A percentile compares a stretch with the other conserved stretches of the same genome.
These are phyloP conservation scores for Megalonaias nervosa DNA, from an alignment of 1,140 invertebrate genomes.

Conservation along the genomic window DNA sequence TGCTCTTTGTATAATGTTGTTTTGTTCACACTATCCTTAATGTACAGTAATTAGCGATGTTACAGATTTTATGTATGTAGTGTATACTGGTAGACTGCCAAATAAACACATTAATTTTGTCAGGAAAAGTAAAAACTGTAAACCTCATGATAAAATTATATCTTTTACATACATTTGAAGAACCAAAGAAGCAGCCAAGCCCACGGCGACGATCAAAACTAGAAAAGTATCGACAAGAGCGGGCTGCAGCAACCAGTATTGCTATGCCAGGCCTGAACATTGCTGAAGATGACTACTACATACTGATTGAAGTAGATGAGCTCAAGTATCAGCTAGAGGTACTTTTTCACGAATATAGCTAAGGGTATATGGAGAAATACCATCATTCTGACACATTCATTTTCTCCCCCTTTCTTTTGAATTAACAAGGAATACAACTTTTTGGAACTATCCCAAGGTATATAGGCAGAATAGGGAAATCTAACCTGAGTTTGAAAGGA, in stretches of 20 bases:
- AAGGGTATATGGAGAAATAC: neutral
- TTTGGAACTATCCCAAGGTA: neutral
- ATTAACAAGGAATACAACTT: neutral
- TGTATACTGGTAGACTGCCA: too few relatives aligned
- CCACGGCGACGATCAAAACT: conserved; percentile 53
- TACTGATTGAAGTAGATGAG: conserved; percentile 69
- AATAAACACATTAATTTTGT: too few relatives aligned
- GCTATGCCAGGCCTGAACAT: conserved; percentile 60
- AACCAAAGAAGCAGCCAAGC: conserved; percentile 45
- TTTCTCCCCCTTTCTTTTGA: neutral
- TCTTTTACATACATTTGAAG: conserved; percentile 14
- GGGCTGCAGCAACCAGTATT: conserved; percentile 43
- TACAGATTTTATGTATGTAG: too few relatives aligned
- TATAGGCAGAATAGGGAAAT: too few relatives aligned
- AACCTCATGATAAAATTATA: too few relatives aligned
- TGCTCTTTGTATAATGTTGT: too few relatives aligned
- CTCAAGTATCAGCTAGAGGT: conserved; percentile 69
- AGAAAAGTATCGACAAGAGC: conserved; percentile 63
- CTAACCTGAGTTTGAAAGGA: too few relatives aligned
- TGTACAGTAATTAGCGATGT: too few relatives aligned
- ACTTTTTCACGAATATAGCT: neutral
- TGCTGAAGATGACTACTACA: conserved; percentile 64
- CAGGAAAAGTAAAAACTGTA: too few relatives aligned
- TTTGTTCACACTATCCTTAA: too few relatives aligned
- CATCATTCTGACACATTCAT: too few relatives aligned